Base-by-base conservation (phyloP, 1,140 invertebrate species). In the Zaprionus gabonicus region DNA sequence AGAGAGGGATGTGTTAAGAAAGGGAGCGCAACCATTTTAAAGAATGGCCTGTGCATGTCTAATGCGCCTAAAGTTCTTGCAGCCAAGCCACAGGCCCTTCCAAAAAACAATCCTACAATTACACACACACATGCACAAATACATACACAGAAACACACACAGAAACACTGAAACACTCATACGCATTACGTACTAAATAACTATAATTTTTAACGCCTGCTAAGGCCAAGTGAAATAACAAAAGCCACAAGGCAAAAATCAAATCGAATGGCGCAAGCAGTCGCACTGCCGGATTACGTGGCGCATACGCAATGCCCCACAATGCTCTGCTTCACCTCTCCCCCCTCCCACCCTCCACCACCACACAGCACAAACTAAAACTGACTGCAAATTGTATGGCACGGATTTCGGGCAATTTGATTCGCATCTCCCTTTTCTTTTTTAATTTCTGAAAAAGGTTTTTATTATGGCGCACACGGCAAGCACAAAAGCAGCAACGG, bases 391-490 rank as follows among this genome's bases (percentile, higher is more conserved):
- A 73, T 55, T 71, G 64, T 71, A 34, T 53, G 51, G 64, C 73
- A 86, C 79, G 76, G 67, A 87, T 82, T 80, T 80, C 59, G 53
- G 83, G 78, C 66, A 76, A 80, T 74, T 68, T 69, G 56, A 58
- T 59, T 64, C 77, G 67, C 71, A 71, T 68, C 60, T 81, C 71
- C 56, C 5, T 49, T 60, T 66, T 67, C 64, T 58, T 75, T 87
- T 90, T 90, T 90, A 90, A 90, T 91, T 91, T 82, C 68, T 85
- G 76, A 63, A 85, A 90, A 90, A 82, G 85, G 82, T 85, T 86
- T 85, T 86, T 86, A 86, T 82, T 86, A 81, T 71, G 59, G 53
- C 38, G 25, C 58, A n/a, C 71, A 49, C 15, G 15, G n/a, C 64
- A 62, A 71, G 56, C 78, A 83, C 49, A 82, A 69, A 63, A 34